phyloP scores from a whole-genome alignment of 2,113 vertebrate species.

The Panthera leo region DNA sequence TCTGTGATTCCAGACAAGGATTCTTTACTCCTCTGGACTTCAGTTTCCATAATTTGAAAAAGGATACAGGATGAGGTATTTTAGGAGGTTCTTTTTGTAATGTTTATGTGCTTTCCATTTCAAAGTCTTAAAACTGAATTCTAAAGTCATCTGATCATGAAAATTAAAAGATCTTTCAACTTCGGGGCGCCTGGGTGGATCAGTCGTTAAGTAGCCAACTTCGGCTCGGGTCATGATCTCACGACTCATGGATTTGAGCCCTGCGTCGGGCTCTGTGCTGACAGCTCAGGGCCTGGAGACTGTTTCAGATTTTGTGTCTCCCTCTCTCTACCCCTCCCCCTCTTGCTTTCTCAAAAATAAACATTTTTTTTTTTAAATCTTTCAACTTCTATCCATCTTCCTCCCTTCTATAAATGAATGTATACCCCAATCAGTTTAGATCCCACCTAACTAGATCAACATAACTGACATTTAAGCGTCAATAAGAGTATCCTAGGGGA shows the following conservation, averaged over 20 bases:
- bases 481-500: background rate
- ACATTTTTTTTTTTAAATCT: background rate
- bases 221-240: no score
- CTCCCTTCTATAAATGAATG: background rate
- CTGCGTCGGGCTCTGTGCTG: no score
- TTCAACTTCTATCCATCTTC: background rate
- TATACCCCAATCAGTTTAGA: background rate
- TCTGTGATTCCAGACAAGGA: background rate
- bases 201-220: no score
- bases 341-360: no score
- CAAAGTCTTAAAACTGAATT: background rate
- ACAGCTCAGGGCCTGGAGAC: no score
- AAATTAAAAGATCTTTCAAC: background rate
- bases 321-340: no score
- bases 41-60: background rate
- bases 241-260: no score
- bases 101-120: conserved; percentile 36
- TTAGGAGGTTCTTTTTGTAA: background rate
- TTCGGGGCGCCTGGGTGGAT: background rate
- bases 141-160: background rate
- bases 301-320: background rate
- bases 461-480: background rate
- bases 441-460: background rate
- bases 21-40: background rate
- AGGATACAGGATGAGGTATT: background rate